These are phyloP conservation scores for Chloroceryle amazona DNA, from an alignment of 2,797 vertebrate genomes.

Conservation along the genomic window DNA sequence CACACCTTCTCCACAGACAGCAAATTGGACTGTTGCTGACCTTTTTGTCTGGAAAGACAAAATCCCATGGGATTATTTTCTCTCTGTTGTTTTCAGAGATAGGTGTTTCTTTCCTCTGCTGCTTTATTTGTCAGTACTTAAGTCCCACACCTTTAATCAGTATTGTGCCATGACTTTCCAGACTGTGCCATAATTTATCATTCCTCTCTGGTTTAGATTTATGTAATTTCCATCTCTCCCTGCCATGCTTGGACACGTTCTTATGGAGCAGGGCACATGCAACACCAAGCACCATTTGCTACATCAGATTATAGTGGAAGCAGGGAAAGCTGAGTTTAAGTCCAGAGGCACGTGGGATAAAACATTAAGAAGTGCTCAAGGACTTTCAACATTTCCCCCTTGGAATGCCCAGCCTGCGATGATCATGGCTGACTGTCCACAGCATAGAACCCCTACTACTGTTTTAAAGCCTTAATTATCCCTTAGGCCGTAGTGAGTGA, in stretches of 20 bases:
- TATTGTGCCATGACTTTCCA: background rate
- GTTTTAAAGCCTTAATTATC: background rate
- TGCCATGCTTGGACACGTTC: background rate
- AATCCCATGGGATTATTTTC: background rate
- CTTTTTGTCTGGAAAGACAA: background rate
- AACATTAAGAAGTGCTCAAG: background rate
- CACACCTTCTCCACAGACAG: background rate
- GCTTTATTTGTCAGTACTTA: background rate
- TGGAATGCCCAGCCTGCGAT: background rate
- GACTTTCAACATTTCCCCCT: background rate
- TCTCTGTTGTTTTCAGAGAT: background rate
- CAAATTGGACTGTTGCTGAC: background rate
- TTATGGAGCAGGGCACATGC: rapidly evolving
- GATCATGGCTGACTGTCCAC: background rate
- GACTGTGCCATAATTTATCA: background rate
- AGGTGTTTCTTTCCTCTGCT: background rate
- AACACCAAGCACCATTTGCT: background rate
- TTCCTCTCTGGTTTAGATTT: background rate
- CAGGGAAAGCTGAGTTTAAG: background rate
- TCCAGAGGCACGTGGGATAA: background rate
- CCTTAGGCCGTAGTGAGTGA: rapidly evolving
- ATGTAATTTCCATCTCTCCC: background rate
- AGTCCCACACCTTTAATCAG: background rate
- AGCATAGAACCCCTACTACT: background rate
- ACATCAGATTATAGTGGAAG: rapidly evolving